phyloP scores from a whole-genome alignment of 1,140 invertebrate genomes.

The Acromyrmex heyeri region DNA sequence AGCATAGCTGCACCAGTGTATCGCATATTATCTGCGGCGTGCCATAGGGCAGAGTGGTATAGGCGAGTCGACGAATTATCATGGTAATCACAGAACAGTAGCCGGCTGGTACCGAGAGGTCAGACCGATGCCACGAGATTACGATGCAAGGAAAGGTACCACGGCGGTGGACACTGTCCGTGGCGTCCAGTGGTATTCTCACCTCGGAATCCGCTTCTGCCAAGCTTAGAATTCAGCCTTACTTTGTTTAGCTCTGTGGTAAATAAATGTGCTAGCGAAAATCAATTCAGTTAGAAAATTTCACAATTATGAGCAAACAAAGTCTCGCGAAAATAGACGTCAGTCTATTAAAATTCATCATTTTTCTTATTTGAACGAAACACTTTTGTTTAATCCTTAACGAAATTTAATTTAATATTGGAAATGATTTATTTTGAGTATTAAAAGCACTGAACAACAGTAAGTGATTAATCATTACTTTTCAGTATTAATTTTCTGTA shows the following conservation, averaged over 20 bases:
- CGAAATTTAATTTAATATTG: too few relatives aligned
- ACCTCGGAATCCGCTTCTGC: neutral
- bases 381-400: too few relatives aligned
- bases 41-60: slow-evolving; percentile 65
- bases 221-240: slow-evolving; percentile 12
- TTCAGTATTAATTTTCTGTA: too few relatives aligned
- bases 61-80: slow-evolving; percentile 76
- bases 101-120: slow-evolving; percentile 74
- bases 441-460: too few relatives aligned
- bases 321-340: neutral
- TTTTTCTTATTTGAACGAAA: neutral
- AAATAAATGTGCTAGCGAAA: neutral
- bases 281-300: neutral
- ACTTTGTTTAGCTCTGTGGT: neutral
- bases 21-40: slow-evolving; percentile 73
- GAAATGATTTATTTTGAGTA: too few relatives aligned
- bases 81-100: slow-evolving; percentile 79
- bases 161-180: slow-evolving; percentile 68
- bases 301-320: too few relatives aligned
- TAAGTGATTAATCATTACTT: too few relatives aligned
- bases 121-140: slow-evolving; percentile 78
- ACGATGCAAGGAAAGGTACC: slow-evolving; percentile 56
- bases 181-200: slow-evolving; percentile 62
- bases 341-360: neutral
- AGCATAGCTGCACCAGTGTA: slow-evolving; percentile 60